Conservation (phyloP, 2,113 vertebrate genomes). For the Erinaceus europaeus region DNA sequence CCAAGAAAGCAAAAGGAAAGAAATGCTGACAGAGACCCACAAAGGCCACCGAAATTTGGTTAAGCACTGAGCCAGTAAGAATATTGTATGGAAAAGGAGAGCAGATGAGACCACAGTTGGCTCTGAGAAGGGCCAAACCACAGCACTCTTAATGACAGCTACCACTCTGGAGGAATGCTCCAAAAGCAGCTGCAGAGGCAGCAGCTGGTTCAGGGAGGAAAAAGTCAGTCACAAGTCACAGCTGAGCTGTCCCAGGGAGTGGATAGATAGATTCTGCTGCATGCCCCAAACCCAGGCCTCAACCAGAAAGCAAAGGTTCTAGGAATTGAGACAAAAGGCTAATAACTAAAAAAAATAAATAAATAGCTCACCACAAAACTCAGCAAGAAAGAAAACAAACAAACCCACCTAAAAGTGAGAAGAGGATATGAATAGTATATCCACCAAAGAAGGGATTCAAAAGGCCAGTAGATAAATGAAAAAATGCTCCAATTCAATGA, state of each 20-base stretch:
- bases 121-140: conserved; percentile 43
- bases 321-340: background rate
- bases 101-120: conserved; percentile 50
- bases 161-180: background rate
- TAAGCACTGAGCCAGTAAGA: conserved; percentile 60
- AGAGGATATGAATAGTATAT: no score
- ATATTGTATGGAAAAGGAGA: conserved; percentile 43
- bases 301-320: background rate
- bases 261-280: background rate
- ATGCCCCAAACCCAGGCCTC: background rate
- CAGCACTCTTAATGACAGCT: background rate
- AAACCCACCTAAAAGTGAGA: no score
- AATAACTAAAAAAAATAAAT: no score
- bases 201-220: background rate
- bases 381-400: no score
- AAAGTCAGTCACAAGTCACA: fast-evolving
- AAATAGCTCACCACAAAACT: no score
- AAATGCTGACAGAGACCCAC: conserved; percentile 65
- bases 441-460: no score
- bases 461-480: no score
- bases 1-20: background rate
- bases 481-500: no score
- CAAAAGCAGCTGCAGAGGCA: background rate
- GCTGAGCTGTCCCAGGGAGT: background rate
- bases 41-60: conserved; percentile 56